Evolutionary conservation across 2,888 invertebrate genomes (phyloP).

Genomic region (Horisme vitalbata): DNA sequence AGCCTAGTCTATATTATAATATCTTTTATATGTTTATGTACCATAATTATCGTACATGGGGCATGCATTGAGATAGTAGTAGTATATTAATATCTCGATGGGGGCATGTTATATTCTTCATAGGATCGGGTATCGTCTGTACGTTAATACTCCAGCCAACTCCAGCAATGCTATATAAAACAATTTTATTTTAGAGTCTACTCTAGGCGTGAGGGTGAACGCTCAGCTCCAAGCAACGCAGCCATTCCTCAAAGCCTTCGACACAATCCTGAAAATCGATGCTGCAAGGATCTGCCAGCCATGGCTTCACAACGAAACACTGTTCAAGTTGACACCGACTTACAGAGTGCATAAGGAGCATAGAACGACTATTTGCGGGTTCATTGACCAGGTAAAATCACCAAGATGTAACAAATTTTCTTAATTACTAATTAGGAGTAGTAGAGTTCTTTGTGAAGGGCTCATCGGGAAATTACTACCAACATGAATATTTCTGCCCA

Average conservation of each 20-base stretch:
- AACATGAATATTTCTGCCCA: too few species aligned
- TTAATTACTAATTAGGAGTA: not conserved
- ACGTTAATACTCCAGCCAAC: not conserved
- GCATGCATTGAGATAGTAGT: too few species aligned
- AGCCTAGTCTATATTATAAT: too few species aligned
- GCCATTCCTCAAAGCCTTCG: slow-evolving; percentile 36
- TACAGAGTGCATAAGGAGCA: slow-evolving; percentile 16
- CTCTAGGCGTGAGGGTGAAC: slow-evolving; percentile 32
- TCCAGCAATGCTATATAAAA: not conserved
- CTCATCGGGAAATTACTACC: too few species aligned
- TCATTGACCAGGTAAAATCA: slow-evolving; percentile 29
- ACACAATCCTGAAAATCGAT: slow-evolving; percentile 14
- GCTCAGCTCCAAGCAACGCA: slow-evolving; percentile 27
- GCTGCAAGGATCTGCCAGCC: slow-evolving; percentile 35
- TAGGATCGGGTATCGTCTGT: too few species aligned
- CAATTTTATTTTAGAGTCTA: slow-evolving; percentile 22
- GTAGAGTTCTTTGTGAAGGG: too few species aligned
- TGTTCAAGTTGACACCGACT: slow-evolving; percentile 33
- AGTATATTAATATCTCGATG: too few species aligned
- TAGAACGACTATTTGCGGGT: slow-evolving; percentile 30
- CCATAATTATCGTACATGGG: too few species aligned
- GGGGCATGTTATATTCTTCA: too few species aligned
- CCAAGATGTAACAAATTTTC: not conserved
- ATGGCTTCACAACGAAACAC: slow-evolving; percentile 38
- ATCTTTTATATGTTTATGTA: too few species aligned